Percentiles rank a stretch among this genome's conserved stretches.
These are phyloP conservation scores for Megaceryle maxima DNA, from an alignment of 2,113 vertebrate species.

Conservation along the genomic window DNA sequence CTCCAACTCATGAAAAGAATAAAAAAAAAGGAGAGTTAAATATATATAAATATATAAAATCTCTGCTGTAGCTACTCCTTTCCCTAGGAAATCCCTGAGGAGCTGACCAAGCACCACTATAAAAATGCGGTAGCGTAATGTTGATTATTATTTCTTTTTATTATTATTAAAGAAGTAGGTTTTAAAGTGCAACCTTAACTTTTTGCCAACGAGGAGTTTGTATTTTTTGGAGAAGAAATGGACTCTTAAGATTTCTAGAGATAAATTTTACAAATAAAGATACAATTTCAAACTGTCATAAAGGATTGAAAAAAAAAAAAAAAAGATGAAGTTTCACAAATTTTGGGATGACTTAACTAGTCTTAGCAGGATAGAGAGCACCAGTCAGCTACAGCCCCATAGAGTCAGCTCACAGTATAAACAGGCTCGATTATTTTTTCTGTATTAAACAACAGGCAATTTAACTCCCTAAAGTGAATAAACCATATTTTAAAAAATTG, in stretches of 20 bases:
- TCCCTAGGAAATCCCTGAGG: too few species aligned
- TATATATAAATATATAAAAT: too few species aligned
- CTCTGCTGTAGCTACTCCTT: fast-evolving
- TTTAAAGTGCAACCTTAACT: fast-evolving
- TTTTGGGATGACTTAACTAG: not conserved
- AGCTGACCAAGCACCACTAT: fast-evolving
- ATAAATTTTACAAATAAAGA: not conserved
- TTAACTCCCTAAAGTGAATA: not conserved
- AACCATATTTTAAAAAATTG: fast-evolving
- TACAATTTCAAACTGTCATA: not conserved
- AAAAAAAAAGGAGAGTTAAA: not conserved
- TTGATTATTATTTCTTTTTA: too few species aligned
- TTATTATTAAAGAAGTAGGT: fast-evolving
- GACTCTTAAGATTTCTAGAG: fast-evolving
- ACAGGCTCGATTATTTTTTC: not conserved
- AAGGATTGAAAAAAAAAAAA: not conserved
- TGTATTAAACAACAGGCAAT: not conserved
- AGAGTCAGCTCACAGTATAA: not conserved
- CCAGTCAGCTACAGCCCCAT: not conserved
- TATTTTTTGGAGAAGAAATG: not conserved
- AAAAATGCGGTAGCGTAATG: not conserved
- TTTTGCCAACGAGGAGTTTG: fast-evolving
- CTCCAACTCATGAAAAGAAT: too few species aligned
- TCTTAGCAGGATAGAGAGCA: fast-evolving
- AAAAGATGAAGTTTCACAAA: not conserved